These are phyloP conservation scores for Diachasma alloeum DNA, from an alignment of 1,140 invertebrate genomes.

Conservation along the genomic window DNA sequence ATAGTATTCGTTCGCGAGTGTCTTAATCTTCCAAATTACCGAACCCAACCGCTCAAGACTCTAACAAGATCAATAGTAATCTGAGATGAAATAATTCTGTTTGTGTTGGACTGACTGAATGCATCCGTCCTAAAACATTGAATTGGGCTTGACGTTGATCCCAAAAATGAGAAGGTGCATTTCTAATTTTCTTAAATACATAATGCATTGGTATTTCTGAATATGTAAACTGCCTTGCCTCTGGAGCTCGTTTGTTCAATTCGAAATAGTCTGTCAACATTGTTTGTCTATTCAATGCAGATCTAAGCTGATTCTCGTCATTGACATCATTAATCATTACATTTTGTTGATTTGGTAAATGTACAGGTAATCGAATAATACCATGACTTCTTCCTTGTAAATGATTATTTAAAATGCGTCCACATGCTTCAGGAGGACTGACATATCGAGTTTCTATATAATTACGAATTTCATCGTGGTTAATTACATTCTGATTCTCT, in stretches of 20 bases:
- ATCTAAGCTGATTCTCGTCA: background rate
- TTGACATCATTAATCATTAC: background rate
- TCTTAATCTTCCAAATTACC: too few species aligned
- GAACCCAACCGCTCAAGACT: too few species aligned
- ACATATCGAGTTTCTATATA: background rate
- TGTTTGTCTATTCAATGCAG: background rate
- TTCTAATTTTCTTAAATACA: background rate
- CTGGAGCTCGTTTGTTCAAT: background rate
- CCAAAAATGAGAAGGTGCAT: background rate
- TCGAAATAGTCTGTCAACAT: background rate
- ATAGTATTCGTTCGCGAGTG: too few species aligned
- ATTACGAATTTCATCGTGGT: background rate
- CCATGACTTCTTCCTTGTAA: too few species aligned
- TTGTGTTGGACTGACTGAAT: background rate
- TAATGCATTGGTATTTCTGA: background rate
- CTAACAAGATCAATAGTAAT: background rate
- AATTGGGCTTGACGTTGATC: background rate
- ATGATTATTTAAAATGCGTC: background rate
- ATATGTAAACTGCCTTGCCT: background rate
- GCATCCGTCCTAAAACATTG: background rate
- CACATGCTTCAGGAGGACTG: background rate
- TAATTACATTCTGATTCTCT: background rate
- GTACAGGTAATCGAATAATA: background rate
- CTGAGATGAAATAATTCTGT: background rate
- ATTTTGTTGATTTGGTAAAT: background rate